phyloP scores from a whole-genome alignment of 1,140 invertebrate genomes.

The Temnothorax longispinosus region DNA sequence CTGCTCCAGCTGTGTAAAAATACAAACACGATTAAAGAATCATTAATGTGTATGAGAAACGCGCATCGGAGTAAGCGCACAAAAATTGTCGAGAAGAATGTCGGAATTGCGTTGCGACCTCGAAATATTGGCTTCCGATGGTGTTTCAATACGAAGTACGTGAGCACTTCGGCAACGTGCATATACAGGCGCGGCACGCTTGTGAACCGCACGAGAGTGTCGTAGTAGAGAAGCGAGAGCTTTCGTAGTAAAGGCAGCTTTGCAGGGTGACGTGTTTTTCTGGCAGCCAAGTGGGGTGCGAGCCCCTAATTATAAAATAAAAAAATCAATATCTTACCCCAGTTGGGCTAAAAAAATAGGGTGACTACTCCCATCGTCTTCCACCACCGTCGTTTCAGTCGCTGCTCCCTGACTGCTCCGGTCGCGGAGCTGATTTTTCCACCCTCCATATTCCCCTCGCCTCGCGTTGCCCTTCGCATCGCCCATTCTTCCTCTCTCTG shows the following conservation, averaged over 20 bases:
- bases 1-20: neutral
- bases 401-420: slow-evolving; percentile 74
- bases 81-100: neutral
- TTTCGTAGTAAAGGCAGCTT: neutral
- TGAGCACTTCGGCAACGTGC: slow-evolving; percentile 5
- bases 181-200: neutral
- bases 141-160: neutral
- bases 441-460: neutral
- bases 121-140: neutral
- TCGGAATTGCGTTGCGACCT: neutral
- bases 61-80: neutral
- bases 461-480: neutral
- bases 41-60: neutral
- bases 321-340: slow-evolving; percentile 86
- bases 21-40: slow-evolving; percentile 4
- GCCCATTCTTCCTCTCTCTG: slow-evolving; percentile 39
- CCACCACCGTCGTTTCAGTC: slow-evolving; percentile 71
- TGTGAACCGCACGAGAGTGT: slow-evolving; percentile 23
- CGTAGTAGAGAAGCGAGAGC: neutral
- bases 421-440: slow-evolving; percentile 78
- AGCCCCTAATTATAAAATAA: slow-evolving; percentile 86
- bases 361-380: slow-evolving; percentile 79
- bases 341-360: slow-evolving; percentile 81
- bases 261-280: slow-evolving; percentile 83
- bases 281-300: slow-evolving; percentile 80